These are phyloP conservation scores for Ophion costatus DNA, from an alignment of 2,888 invertebrate species.

Conservation along the genomic window DNA sequence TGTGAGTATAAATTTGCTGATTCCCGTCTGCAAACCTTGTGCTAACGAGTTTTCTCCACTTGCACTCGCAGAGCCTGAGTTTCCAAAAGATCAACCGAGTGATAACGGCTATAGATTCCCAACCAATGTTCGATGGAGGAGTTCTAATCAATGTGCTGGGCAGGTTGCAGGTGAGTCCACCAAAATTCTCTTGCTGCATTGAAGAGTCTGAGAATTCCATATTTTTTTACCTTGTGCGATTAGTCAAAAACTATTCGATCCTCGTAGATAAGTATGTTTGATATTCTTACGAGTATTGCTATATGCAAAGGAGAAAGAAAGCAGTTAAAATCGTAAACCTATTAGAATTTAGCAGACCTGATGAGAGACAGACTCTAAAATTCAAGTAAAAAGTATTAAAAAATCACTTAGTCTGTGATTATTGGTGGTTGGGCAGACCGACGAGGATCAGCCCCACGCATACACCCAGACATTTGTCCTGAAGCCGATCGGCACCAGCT, in stretches of 20 bases:
- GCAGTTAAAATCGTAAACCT: neutral
- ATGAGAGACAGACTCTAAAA: conserved; percentile 70
- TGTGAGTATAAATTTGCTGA: conserved; percentile 86
- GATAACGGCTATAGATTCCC: conserved; percentile 97
- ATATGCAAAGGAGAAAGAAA: too few species aligned
- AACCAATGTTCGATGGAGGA: conserved; percentile 99
- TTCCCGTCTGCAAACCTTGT: neutral
- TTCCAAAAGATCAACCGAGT: conserved; percentile 97
- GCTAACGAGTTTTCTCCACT: neutral
- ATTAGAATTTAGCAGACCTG: conserved; percentile 67
- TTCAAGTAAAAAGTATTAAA: conserved; percentile 10
- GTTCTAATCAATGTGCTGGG: conserved; percentile 98
- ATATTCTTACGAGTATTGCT: conserved; percentile 13
- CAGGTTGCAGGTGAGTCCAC: conserved; percentile 93
- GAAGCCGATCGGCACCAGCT: conserved; percentile 94
- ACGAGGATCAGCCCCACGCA: conserved; percentile 97
- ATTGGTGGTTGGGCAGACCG: conserved; percentile 89
- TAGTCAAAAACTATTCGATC: neutral
- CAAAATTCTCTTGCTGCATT: neutral
- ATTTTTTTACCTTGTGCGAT: neutral
- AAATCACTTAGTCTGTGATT: conserved; percentile 77
- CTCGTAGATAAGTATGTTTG: conserved; percentile 1
- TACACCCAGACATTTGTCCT: conserved; percentile 97
- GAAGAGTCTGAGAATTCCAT: neutral
- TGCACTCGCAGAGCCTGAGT: conserved; percentile 88